phyloP scores from a whole-genome alignment of 2,797 vertebrate species.

The Chloroceryle inda region DNA sequence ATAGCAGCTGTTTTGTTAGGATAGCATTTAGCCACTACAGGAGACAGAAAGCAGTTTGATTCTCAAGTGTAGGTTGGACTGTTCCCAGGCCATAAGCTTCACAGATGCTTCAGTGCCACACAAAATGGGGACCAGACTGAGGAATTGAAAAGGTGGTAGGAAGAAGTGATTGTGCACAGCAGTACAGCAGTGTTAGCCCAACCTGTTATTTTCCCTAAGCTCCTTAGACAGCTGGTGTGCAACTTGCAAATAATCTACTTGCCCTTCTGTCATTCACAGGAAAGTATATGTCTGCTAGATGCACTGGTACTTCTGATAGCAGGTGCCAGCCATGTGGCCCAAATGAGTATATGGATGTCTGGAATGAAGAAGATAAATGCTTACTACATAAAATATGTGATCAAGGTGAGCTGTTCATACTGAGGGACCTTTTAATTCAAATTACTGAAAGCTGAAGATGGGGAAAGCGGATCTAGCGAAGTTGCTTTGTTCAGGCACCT shows the following conservation, averaged over 20 bases:
- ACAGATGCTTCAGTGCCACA: not conserved
- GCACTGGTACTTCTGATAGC: slow-evolving; percentile 79
- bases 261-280: slow-evolving; percentile 78
- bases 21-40: not conserved
- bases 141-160: not conserved
- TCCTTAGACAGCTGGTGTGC: not conserved
- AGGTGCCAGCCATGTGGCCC: slow-evolving; percentile 83
- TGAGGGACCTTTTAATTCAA: not conserved
- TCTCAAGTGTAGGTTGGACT: rapidly evolving
- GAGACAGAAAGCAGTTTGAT: not conserved
- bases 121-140: not conserved
- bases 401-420: slow-evolving; percentile 79
- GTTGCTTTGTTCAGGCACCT: not conserved
- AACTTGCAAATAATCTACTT: not conserved
- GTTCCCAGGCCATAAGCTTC: not conserved
- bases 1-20: not conserved
- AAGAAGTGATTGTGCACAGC: not conserved
- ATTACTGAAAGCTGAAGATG: not conserved
- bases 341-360: slow-evolving; percentile 89
- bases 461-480: not conserved
- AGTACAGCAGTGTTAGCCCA: not conserved
- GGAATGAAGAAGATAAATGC: slow-evolving; percentile 86
- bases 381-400: slow-evolving; percentile 90
- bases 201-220: not conserved
- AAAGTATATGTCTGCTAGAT: slow-evolving; percentile 81